Percentiles rank a stretch among this genome's conserved stretches.
These are phyloP conservation scores for Syngnathoides biaculeatus DNA, from an alignment of 2,113 vertebrate species.

Conservation along the genomic window DNA sequence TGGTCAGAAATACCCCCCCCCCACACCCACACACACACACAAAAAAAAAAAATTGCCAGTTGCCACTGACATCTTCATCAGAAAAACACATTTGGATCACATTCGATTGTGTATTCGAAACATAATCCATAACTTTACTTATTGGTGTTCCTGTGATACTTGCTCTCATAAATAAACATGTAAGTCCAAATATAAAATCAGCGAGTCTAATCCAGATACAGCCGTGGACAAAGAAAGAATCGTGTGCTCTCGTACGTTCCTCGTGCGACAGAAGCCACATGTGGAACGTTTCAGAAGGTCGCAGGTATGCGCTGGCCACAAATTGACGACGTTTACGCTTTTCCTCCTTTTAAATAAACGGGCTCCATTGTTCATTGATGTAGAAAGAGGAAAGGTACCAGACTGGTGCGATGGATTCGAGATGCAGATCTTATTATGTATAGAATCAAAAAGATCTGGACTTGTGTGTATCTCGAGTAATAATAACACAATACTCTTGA, in stretches of 20 bases:
- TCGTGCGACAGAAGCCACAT: conserved; percentile 23
- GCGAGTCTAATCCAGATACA: not conserved
- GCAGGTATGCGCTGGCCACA: conserved; percentile 27
- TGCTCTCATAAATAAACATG: not conserved
- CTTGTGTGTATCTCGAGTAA: not conserved
- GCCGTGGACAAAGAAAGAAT: not conserved
- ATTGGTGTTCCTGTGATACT: not conserved
- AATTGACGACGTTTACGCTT: conserved; percentile 34
- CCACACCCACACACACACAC: too few species aligned
- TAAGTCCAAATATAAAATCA: not conserved
- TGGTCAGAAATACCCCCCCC: too few species aligned
- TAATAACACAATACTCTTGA: not conserved
- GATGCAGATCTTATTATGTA: not conserved
- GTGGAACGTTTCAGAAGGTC: conserved; percentile 34
- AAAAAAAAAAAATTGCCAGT: too few species aligned
- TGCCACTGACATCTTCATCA: too few species aligned
- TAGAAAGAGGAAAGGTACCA: conserved; percentile 23
- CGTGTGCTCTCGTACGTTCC: not conserved
- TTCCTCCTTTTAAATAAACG: conserved; percentile 39
- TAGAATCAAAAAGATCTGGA: not conserved
- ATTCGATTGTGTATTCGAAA: too few species aligned
- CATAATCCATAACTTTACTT: not conserved
- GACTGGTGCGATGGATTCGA: conserved; percentile 22
- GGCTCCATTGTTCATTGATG: conserved; percentile 27
- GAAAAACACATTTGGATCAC: too few species aligned